Evolutionary conservation across 2,113 vertebrate species (phyloP), one percentile per base, ranked within the genome.

Genomic region (Sclerurus mexicanus): DNA sequence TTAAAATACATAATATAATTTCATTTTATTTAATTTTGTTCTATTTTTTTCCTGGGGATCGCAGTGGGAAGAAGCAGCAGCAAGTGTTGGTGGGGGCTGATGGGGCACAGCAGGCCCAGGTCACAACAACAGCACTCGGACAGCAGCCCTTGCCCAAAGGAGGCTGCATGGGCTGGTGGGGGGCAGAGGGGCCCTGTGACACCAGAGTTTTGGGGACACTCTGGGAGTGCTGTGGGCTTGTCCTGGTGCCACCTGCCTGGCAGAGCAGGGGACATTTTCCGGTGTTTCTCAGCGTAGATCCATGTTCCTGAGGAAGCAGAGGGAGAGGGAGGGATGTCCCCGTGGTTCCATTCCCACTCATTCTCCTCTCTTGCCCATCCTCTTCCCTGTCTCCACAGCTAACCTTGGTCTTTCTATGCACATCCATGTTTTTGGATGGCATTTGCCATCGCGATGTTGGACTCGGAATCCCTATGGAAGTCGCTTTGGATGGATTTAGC

Each of bases 361-460:
- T 64, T 33, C 50, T 81, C 13, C 6, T 10, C 21, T 75, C 52
- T 75, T 49, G 0, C 33, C 37, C 22, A 14, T 20, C 31, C 12
- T 2, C 39, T 71, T 39, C 4, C 18, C 40, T 53, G 10, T 46
- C 55, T 66, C 64, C 49, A 6, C 10, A 23, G 74, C 9, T 47
- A 50, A 7, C 27, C 47, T 33, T 6, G 11, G 10, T 25, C 64
- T 67, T 74, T 27, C 73, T 24, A 2, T 0, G 1, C 3, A 2
- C 30, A 12, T 21, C 40, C 56, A 59, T 9, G 14, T 3, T 42
- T 42, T 40, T 4, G 4, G 2, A 10, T 5, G 23, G 5, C 5
- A 28, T 20, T 46, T 5, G 0, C 39, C 39, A 1, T 50, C 1
- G 5, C 0, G 0, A 10, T 0, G 0, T 7, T 49, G 75, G 58